Evolutionary conservation across 2,113 vertebrate species (phyloP).

Genomic region (Platysternon megacephalum): DNA sequence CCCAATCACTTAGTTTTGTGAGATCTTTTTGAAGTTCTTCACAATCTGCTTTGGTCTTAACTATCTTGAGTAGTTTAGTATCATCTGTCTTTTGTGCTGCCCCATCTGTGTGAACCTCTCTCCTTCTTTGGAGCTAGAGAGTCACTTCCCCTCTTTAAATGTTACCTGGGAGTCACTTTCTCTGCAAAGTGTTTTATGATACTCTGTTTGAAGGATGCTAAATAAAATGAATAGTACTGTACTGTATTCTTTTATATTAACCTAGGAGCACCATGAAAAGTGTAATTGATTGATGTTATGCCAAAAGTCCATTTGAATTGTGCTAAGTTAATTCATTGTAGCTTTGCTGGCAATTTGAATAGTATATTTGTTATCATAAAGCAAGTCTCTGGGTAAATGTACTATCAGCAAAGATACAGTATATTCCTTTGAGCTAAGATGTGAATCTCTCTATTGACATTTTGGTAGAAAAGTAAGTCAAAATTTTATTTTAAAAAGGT

Average conservation of each 20-base stretch:
- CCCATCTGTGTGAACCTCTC: not conserved
- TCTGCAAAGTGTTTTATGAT: not conserved
- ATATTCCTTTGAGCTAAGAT: not conserved
- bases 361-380: conserved; percentile 37
- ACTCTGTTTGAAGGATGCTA: not conserved
- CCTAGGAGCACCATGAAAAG: conserved; percentile 38
- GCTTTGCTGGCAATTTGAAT: conserved; percentile 54
- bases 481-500: not conserved
- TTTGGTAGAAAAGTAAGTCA: conserved; percentile 42
- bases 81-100: not conserved
- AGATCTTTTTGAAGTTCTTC: no score
- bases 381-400: conserved; percentile 39
- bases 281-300: conserved; percentile 57
- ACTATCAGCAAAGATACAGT: conserved; percentile 23
- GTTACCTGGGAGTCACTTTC: not conserved
- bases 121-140: not conserved
- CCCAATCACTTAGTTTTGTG: no score
- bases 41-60: no score
- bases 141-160: not conserved
- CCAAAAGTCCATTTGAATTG: conserved; percentile 49
- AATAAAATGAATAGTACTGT: conserved; percentile 53
- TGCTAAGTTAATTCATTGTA: conserved; percentile 53
- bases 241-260: conserved; percentile 18
- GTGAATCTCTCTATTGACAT: conserved; percentile 10
- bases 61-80: no score